phyloP scores from a whole-genome alignment of 37 sponge, comb jelly and placozoan species.

The Cladorhizidae sp. region DNA sequence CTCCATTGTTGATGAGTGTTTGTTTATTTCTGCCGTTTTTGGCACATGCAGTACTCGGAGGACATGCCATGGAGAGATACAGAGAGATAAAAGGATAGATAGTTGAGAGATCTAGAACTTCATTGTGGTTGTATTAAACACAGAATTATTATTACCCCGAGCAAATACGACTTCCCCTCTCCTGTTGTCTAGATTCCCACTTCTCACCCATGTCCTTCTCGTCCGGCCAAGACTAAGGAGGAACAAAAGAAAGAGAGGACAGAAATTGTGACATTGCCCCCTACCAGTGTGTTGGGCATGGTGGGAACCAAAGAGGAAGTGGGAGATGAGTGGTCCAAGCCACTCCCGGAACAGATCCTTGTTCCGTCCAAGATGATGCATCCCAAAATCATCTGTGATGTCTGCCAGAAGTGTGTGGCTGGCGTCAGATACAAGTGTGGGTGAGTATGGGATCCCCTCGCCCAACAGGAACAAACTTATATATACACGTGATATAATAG shows the following conservation, averaged over 20 bases:
- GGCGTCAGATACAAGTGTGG: conserved; percentile 91
- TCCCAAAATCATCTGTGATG: conserved; percentile 68
- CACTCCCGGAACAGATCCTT: background rate
- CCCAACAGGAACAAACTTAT: background rate
- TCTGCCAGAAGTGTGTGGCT: conserved; percentile 54
- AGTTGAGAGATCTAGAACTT: too few relatives aligned
- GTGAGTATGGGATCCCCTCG: conserved; percentile 28
- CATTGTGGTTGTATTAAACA: too few relatives aligned
- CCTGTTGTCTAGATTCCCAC: too few relatives aligned
- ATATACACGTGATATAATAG: too few relatives aligned
- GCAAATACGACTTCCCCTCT: too few relatives aligned
- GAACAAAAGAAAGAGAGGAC: background rate
- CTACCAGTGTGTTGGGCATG: background rate
- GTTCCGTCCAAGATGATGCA: conserved; percentile 17
- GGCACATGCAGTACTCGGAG: too few relatives aligned
- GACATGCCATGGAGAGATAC: too few relatives aligned
- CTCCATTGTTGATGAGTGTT: too few relatives aligned
- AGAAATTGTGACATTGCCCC: background rate
- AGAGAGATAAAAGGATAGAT: too few relatives aligned
- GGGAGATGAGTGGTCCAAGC: background rate
- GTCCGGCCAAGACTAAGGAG: background rate
- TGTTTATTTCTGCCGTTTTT: too few relatives aligned
- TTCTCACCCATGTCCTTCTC: too few relatives aligned
- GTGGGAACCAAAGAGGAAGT: background rate
- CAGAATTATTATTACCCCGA: too few relatives aligned